Conservation (phyloP, 2,888 invertebrate species). For the Trichogramma dendrolimi region DNA sequence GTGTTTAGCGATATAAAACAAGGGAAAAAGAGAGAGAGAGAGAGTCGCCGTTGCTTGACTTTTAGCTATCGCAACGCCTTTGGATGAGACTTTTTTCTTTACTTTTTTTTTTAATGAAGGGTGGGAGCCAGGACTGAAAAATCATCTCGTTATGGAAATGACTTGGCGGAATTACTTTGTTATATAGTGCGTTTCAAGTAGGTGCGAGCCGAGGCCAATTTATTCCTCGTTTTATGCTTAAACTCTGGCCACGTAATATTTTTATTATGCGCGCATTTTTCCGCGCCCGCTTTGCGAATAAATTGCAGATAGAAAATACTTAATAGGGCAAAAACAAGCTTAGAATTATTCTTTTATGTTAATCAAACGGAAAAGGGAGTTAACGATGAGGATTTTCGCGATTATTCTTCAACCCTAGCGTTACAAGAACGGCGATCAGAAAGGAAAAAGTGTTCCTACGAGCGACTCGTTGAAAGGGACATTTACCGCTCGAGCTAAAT, state of each 20-base stretch:
- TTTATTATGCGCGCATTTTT: too few relatives aligned
- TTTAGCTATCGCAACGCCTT: constrained; percentile 4
- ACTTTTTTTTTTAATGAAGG: constrained; percentile 20
- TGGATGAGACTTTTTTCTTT: neutral
- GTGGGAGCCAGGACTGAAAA: constrained; percentile 13
- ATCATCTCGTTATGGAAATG: constrained; percentile 29
- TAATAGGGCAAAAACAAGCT: too few relatives aligned
- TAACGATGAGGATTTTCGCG: too few relatives aligned
- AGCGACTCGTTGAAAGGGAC: too few relatives aligned
- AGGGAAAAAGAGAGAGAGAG: constrained; percentile 19
- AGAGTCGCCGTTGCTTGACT: constrained; percentile 11
- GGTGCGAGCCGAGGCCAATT: constrained; percentile 7
- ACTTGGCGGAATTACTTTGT: constrained; percentile 22
- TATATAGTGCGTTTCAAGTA: neutral
- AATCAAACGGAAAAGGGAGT: too few relatives aligned
- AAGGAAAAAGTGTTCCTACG: too few relatives aligned
- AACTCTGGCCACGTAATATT: neutral
- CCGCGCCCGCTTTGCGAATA: too few relatives aligned
- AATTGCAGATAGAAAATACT: too few relatives aligned
- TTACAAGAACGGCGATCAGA: too few relatives aligned
- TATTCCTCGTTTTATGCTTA: constrained; percentile 9
- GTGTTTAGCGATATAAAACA: constrained; percentile 8
- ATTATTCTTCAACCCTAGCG: too few relatives aligned
- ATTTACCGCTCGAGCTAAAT: constrained; percentile 8
- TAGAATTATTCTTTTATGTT: too few relatives aligned